Conservation (phyloP, 1,140 invertebrate genomes). For the Coelopa frigida region DNA sequence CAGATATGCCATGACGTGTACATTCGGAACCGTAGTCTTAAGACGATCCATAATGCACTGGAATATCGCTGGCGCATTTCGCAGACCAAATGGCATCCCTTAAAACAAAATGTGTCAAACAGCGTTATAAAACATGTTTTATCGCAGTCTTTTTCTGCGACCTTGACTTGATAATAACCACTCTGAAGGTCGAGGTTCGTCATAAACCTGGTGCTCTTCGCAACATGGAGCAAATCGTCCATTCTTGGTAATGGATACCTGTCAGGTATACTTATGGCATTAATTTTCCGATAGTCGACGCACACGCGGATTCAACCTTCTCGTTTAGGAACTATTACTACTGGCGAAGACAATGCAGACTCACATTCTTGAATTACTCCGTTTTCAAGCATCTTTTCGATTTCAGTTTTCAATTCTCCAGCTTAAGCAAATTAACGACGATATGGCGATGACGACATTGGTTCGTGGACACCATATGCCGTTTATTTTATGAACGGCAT, state of each 20-base stretch:
- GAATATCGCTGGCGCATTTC: constrained; percentile 39
- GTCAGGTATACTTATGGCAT: background rate
- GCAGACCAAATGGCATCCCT: constrained; percentile 45
- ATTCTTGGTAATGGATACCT: background rate
- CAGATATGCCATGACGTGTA: constrained; percentile 2
- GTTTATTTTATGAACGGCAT: too few species aligned
- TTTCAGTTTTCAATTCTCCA: too few species aligned
- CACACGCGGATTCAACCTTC: background rate
- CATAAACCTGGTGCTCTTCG: constrained; percentile 5
- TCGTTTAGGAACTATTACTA: background rate
- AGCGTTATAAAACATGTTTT: constrained; percentile 45
- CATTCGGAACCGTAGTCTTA: background rate
- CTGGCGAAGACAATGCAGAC: background rate
- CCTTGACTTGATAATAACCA: background rate
- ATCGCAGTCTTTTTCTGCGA: constrained; percentile 12
- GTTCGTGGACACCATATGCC: too few species aligned
- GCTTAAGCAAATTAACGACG: too few species aligned
- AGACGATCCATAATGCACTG: constrained; percentile 38
- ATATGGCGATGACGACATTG: too few species aligned
- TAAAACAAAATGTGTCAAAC: constrained; percentile 38
- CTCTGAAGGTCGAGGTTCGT: background rate
- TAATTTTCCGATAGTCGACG: too few species aligned
- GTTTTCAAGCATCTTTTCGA: background rate
- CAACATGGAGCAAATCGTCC: background rate
- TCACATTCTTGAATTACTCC: background rate